These are phyloP conservation scores for Carduelis carduelis DNA, from an alignment of 2,797 vertebrate genomes.

Conservation along the genomic window DNA sequence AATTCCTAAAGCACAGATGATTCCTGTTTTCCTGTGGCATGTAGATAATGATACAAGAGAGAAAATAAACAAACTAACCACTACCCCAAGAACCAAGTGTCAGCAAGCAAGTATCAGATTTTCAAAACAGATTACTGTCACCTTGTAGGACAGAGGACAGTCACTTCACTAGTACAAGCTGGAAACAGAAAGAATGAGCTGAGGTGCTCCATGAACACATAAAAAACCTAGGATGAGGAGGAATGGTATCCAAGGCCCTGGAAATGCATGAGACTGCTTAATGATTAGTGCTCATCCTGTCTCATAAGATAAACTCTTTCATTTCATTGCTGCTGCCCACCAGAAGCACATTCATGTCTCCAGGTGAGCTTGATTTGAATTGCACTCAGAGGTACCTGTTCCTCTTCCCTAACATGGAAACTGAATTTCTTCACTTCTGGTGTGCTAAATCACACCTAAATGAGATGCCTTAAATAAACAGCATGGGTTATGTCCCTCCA, in stretches of 20 bases:
- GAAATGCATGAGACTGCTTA: neutral
- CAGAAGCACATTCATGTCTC: neutral
- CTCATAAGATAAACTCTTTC: neutral
- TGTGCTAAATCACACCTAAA: neutral
- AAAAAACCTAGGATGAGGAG: neutral
- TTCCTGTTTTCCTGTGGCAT: neutral
- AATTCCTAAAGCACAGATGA: neutral
- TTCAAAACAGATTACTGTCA: neutral
- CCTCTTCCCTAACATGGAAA: neutral
- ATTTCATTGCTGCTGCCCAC: neutral
- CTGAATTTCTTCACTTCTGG: neutral
- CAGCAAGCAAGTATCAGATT: neutral
- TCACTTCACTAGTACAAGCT: neutral
- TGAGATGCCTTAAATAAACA: constrained; percentile 27
- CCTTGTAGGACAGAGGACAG: neutral
- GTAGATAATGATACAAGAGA: neutral
- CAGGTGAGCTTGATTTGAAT: neutral
- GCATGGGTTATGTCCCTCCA: neutral
- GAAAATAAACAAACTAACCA: neutral
- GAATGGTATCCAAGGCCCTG: neutral
- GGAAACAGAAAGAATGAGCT: neutral
- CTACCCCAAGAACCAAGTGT: neutral
- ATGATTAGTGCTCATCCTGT: neutral
- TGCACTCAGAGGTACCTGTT: neutral
- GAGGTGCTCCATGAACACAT: neutral